Base-by-base conservation (phyloP, 2,888 invertebrate species). In the Cerceris ruficornis region DNA sequence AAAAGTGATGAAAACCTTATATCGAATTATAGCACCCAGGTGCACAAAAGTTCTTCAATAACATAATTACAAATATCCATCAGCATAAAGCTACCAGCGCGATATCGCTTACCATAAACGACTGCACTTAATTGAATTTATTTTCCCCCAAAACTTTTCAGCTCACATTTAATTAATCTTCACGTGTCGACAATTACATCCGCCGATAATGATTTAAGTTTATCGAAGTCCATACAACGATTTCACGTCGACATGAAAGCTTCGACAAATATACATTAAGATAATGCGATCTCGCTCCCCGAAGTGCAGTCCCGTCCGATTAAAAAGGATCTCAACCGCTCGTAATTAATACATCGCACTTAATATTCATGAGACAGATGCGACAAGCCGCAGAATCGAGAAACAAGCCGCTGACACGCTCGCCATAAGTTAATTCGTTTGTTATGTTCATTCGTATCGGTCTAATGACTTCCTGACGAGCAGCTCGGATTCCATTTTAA, bases 341-440 rank as follows among this genome's bases (percentile, higher is more conserved):
- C 11, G 55, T 55, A 55, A 55, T 55, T 55, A 55, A 55, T 55
- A 28, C 55, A 55, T 17, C 55, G 55, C n/a, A 17, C 13, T 55
- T 15, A 55, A 55, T 55, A 55, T 55, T 55, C 55, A 55, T 55
- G 55, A 55, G 28, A 55, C 55, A 55, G 55, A 55, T 55, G 28
- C 17, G 15, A 28, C 28, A 28, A 17, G 55, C n/a, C 50, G 50
- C 7, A 55, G 55, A 55, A 17, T 55, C 55, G 17, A 55, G 55
- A 55, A 55, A 55, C 55, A 28, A 17, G 55, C 28, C 28, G 17
- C 11, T 13, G 17, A 55, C 55, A 15, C 7, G 8, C 9, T 55
- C 6, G 8, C 13, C 17, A 15, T 9, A 55, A 15, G 28, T 55
- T 55, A 17, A 17, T 17, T 15, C 55, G 17, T 28, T 55, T 55